Evolutionary conservation across 2,888 invertebrate genomes (phyloP).

Genomic region (Hirtodrosophila histrioides): DNA sequence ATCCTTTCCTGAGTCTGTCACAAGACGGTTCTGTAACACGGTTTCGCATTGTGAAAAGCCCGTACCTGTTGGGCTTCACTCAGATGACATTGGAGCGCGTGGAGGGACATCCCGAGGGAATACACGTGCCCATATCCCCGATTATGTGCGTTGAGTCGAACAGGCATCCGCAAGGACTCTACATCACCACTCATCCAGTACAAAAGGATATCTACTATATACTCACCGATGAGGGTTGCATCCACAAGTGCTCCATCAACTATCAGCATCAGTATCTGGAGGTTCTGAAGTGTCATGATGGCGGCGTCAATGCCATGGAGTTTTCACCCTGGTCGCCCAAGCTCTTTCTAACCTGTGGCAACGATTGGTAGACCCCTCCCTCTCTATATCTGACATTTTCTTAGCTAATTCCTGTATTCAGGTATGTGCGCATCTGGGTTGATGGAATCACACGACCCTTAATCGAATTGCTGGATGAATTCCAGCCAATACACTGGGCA

Average conservation of each 20-base stretch:
- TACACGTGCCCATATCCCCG: slow-evolving; percentile 74
- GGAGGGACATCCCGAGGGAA: slow-evolving; percentile 88
- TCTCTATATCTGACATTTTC: neutral
- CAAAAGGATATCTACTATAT: slow-evolving; percentile 89
- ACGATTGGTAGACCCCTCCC: slow-evolving; percentile 86
- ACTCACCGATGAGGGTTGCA: slow-evolving; percentile 93
- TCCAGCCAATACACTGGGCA: slow-evolving; percentile 86
- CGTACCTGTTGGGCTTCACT: slow-evolving; percentile 86
- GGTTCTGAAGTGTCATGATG: slow-evolving; percentile 91
- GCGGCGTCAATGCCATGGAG: slow-evolving; percentile 89
- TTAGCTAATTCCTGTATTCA: slow-evolving; percentile 24
- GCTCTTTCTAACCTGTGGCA: slow-evolving; percentile 90
- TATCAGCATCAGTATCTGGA: slow-evolving; percentile 91
- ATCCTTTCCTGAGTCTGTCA: slow-evolving; percentile 87
- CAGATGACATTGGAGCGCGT: slow-evolving; percentile 89
- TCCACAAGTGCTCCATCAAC: slow-evolving; percentile 92
- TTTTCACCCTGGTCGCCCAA: slow-evolving; percentile 90
- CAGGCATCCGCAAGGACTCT: slow-evolving; percentile 87
- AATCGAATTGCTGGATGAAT: slow-evolving; percentile 85
- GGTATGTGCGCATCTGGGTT: slow-evolving; percentile 90
- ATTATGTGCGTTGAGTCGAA: slow-evolving; percentile 84
- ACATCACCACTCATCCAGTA: slow-evolving; percentile 87
- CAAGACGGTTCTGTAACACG: slow-evolving; percentile 88
- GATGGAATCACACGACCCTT: slow-evolving; percentile 88
- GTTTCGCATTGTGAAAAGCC: slow-evolving; percentile 86